A percentile compares a stretch with the other conserved stretches of the same genome.
Evolutionary conservation across 2,888 invertebrate genomes (phyloP).

Genomic region (Slavum lentiscoides): DNA sequence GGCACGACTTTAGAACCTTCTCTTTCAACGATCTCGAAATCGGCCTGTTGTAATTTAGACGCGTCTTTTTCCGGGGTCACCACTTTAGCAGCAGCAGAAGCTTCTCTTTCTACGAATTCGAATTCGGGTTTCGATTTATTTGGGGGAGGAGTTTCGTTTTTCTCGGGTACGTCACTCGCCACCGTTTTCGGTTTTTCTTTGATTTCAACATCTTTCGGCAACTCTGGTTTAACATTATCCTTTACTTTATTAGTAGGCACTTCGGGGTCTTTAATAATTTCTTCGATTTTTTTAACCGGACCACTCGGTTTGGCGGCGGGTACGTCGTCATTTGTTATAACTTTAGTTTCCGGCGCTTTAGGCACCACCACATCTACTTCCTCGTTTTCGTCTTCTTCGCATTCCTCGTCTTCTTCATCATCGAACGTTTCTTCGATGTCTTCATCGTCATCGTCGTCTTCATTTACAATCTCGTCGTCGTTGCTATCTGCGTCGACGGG

Average conservation of each 20-base stretch:
- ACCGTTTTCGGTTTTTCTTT: slow-evolving; percentile 14
- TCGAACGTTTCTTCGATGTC: slow-evolving; percentile 9
- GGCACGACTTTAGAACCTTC: not conserved
- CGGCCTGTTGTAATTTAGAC: not conserved
- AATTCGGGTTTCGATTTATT: not conserved
- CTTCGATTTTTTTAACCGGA: not conserved
- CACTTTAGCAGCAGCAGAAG: too few species aligned
- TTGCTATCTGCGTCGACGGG: not conserved
- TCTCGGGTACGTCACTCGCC: not conserved
- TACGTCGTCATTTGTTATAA: slow-evolving; percentile 4
- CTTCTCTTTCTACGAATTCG: not conserved
- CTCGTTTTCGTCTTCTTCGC: slow-evolving; percentile 10
- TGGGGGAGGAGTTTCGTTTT: not conserved
- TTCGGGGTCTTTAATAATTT: slow-evolving; percentile 2
- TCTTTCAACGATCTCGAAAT: not conserved
- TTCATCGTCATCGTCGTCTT: slow-evolving; percentile 3
- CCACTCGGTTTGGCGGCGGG: not conserved
- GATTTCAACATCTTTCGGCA: not conserved
- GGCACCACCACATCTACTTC: not conserved
- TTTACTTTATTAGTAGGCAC: not conserved
- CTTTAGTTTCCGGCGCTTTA: slow-evolving; percentile 20
- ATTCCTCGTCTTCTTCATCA: slow-evolving; percentile 20
- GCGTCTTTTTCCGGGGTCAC: not conserved
- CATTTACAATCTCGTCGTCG: not conserved
- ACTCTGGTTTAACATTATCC: not conserved